Percentiles rank a stretch among this genome's conserved stretches.
These are phyloP conservation scores for Bucorvus abyssinicus DNA, from an alignment of 2,797 vertebrate species.

Conservation along the genomic window DNA sequence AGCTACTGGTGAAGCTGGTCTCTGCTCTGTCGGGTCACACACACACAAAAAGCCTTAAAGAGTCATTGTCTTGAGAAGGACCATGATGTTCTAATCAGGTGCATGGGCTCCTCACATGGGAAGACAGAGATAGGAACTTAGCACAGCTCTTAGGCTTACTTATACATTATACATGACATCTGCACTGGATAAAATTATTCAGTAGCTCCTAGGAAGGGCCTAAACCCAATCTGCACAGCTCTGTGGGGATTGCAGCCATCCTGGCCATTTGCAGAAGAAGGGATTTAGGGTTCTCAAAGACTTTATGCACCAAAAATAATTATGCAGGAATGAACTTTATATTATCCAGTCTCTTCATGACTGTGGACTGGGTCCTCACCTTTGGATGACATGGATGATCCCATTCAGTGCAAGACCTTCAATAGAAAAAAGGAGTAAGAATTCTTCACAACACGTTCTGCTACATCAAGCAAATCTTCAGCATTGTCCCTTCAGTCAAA, in stretches of 20 bases:
- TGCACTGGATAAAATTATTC: not conserved
- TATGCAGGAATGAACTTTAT: rapidly evolving
- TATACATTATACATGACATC: not conserved
- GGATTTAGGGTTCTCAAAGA: not conserved
- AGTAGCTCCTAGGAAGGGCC: not conserved
- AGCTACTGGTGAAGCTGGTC: not conserved
- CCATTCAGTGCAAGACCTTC: not conserved
- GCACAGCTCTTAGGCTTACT: not conserved
- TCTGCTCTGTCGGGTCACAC: not conserved
- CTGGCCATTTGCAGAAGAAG: not conserved
- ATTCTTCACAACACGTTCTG: not conserved
- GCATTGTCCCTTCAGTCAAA: not conserved
- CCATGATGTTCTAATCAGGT: not conserved
- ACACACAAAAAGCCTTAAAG: not conserved
- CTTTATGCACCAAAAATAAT: not conserved
- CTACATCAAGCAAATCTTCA: not conserved
- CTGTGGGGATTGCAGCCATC: not conserved
- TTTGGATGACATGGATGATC: not conserved
- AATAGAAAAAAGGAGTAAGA: not conserved
- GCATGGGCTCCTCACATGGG: not conserved
- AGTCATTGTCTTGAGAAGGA: not conserved
- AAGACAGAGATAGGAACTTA: not conserved
- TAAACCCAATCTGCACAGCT: not conserved
- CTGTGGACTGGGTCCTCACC: rapidly evolving
- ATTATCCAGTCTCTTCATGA: not conserved